Percentiles rank a stretch among this genome's conserved stretches.
phyloP scores from a whole-genome alignment of 2,797 vertebrate species.

The Protonibea diacanthus region DNA sequence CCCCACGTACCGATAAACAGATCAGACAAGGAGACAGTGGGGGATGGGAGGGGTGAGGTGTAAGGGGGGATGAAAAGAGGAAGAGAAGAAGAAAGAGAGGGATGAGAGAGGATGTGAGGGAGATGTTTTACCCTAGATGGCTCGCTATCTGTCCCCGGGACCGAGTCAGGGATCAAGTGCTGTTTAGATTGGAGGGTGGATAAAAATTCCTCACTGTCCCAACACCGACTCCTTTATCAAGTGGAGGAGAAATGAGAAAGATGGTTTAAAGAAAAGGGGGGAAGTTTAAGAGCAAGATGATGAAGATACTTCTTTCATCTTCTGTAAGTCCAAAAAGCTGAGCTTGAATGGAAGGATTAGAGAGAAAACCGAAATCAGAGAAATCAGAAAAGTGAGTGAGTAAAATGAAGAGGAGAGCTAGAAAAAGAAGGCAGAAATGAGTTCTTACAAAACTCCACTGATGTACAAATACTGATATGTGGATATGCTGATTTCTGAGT shows the following conservation, averaged over 20 bases:
- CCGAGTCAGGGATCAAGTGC: constrained; percentile 76
- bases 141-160: constrained; percentile 59
- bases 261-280: constrained; percentile 15
- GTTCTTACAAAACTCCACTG: background rate
- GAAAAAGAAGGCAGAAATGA: background rate
- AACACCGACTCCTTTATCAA: constrained; percentile 60
- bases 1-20: constrained; percentile 70
- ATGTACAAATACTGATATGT: background rate
- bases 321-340: background rate
- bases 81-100: constrained; percentile 47
- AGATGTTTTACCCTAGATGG: constrained; percentile 83
- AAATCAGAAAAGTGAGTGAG: background rate
- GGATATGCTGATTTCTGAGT: background rate
- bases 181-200: constrained; percentile 85
- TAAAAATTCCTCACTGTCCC: constrained; percentile 84
- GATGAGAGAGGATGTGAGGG: constrained; percentile 56
- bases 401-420: background rate
- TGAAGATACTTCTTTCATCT: constrained; percentile 23
- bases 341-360: background rate
- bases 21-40: constrained; percentile 36
- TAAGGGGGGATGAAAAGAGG: constrained; percentile 5
- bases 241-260: constrained; percentile 36
- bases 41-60: constrained; percentile 6
- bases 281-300: constrained; percentile 7
- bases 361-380: background rate